phyloP scores from a whole-genome alignment of 2,797 vertebrate genomes.

The Cossypha polioptera region DNA sequence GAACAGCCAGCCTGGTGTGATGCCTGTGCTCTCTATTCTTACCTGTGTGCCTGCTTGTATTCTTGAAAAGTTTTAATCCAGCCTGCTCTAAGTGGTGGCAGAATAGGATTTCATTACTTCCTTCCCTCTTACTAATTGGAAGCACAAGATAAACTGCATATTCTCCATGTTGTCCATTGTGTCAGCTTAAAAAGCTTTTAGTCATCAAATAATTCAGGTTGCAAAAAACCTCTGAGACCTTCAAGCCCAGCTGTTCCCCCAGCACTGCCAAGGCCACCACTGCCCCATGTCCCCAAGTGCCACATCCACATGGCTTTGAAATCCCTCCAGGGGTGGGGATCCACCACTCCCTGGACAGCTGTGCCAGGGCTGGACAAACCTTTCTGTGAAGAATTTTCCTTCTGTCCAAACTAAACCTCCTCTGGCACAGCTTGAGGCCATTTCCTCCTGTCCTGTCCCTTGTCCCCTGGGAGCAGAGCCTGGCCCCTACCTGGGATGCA shows the following conservation, averaged over 20 bases:
- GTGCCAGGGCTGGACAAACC: neutral
- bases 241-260: neutral
- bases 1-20: neutral
- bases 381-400: neutral
- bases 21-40: neutral
- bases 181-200: neutral
- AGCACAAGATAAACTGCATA: neutral
- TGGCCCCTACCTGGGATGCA: rapidly evolving
- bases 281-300: rapidly evolving
- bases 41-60: neutral
- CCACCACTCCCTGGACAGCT: neutral
- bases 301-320: neutral
- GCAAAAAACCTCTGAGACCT: neutral
- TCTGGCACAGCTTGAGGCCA: rapidly evolving
- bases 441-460: neutral
- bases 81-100: neutral
- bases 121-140: neutral
- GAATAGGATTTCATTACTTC: neutral
- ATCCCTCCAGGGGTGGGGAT: neutral
- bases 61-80: constrained; percentile 29
- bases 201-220: neutral
- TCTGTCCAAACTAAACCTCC: neutral
- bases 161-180: neutral
- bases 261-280: neutral
- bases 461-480: neutral